These are phyloP conservation scores for Patella pellucida DNA, from an alignment of 2,888 invertebrate genomes.

Conservation along the genomic window DNA sequence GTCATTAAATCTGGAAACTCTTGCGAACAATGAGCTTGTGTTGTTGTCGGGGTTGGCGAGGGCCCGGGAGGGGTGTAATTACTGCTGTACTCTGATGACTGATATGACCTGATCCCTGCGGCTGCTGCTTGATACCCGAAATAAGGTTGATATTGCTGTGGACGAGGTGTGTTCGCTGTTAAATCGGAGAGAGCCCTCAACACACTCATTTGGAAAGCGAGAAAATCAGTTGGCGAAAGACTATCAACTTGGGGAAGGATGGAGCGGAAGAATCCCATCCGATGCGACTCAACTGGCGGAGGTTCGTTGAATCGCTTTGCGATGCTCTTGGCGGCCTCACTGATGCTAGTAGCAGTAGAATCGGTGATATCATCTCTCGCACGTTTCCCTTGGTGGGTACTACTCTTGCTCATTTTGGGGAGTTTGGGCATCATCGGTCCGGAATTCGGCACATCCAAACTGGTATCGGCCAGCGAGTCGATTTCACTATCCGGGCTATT, in stretches of 20 bases:
- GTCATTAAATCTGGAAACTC: background rate
- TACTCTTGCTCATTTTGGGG: too few relatives aligned
- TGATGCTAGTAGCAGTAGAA: too few relatives aligned
- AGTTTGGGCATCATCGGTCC: too few relatives aligned
- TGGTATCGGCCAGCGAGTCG: too few relatives aligned
- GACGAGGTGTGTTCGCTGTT: background rate
- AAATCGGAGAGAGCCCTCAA: background rate
- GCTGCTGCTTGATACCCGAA: background rate
- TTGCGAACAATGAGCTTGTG: background rate
- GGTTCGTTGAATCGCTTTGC: too few relatives aligned
- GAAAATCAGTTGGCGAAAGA: background rate
- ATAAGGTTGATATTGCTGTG: background rate
- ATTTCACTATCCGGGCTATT: too few relatives aligned
- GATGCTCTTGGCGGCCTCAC: too few relatives aligned
- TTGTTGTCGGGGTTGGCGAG: background rate
- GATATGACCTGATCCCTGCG: background rate
- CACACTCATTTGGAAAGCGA: background rate
- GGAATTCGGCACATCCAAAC: too few relatives aligned
- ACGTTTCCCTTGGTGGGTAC: too few relatives aligned
- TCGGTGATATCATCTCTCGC: too few relatives aligned
- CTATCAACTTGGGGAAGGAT: background rate
- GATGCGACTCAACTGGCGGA: background rate
- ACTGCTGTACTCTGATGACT: conserved; percentile 6
- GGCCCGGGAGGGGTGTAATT: background rate
- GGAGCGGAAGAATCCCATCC: background rate